These are phyloP conservation scores for Cheilosia grossa DNA, from an alignment of 2,888 invertebrate species.

Conservation along the genomic window DNA sequence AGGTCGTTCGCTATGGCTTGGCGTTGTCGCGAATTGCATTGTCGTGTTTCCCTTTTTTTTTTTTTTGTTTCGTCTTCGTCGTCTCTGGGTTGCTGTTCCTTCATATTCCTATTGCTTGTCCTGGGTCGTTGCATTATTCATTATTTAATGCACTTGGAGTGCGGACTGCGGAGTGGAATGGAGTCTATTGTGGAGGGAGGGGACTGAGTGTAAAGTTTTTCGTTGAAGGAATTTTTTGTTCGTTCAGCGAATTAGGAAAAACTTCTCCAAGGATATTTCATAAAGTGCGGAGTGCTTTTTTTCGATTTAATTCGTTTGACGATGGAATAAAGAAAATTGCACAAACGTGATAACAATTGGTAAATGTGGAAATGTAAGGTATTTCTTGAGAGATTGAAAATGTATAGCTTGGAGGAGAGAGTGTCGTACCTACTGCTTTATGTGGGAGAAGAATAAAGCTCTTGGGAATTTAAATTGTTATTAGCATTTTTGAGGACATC, in stretches of 20 bases:
- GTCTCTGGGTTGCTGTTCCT: conserved; percentile 1
- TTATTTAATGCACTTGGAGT: conserved; percentile 49
- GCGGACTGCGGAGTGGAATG: conserved; percentile 2
- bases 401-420: no score
- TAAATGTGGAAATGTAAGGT: conserved; percentile 8
- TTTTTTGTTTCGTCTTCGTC: neutral
- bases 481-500: no score
- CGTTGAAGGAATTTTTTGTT: conserved; percentile 10
- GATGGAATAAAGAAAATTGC: conserved; percentile 18
- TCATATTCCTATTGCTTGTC: conserved; percentile 18
- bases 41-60: conserved; percentile 17
- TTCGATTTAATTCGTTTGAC: neutral
- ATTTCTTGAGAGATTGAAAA: no score
- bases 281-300: neutral
- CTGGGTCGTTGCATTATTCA: conserved; percentile 61
- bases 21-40: conserved; percentile 61
- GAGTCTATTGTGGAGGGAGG: neutral
- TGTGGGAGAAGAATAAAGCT: no score
- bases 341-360: conserved; percentile 50
- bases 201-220: conserved; percentile 32
- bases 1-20: conserved; percentile 57
- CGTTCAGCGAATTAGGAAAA: conserved; percentile 23
- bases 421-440: no score
- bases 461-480: no score
- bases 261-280: conserved; percentile 13